Base-by-base conservation (phyloP, 2,113 vertebrate species). In the Ellobius talpinus region DNA sequence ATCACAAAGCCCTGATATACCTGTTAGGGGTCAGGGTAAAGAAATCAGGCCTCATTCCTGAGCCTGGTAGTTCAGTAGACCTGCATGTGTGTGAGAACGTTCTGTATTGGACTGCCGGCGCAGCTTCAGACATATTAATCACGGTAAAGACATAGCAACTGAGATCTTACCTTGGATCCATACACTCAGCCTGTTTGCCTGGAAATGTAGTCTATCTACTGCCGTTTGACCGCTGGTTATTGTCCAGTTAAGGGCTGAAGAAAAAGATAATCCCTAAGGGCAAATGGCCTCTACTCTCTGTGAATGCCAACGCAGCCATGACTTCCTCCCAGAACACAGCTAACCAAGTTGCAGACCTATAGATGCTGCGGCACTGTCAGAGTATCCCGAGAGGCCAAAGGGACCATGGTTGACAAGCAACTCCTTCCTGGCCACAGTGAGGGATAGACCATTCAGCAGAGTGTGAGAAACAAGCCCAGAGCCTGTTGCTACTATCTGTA, bases 181-280 rank as follows among this genome's bases (percentile, higher is more conserved):
- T 50, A 87, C 85, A 74, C 29, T 95, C 73, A 86, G 68, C 13
- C 24, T 76, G 24, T 86, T 86, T 68, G 29, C 42, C 73, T 97
- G 42, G 72, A 68, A 90, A 52, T 31, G 55, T 0, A 76, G 12
- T 42, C 61, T 87, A 0, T 86, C 68, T 65, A 61, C 81, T 23
- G 72, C 19, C 72, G 78, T 95, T 50, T 58, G 63, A 61, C 65
- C 36, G 26, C 13, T 85, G 72, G 45, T 76, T 88, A 87, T 72
- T 19, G 9, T 87, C 74, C 33, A 93, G 39, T 23, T 84, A 92
- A 90, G 21, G 77, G 26, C 39, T 45, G 73, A 95, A 47, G 88
- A 94, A 79, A 81, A 76, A n/a, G 61, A 74, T 13, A 58, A 52
- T 79, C 55, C 42, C 36, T 70, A 29, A 90, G 87, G 90, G 61